Evolutionary conservation across 2,113 vertebrate species (phyloP).

Genomic region (Paralichthys olivaceus): DNA sequence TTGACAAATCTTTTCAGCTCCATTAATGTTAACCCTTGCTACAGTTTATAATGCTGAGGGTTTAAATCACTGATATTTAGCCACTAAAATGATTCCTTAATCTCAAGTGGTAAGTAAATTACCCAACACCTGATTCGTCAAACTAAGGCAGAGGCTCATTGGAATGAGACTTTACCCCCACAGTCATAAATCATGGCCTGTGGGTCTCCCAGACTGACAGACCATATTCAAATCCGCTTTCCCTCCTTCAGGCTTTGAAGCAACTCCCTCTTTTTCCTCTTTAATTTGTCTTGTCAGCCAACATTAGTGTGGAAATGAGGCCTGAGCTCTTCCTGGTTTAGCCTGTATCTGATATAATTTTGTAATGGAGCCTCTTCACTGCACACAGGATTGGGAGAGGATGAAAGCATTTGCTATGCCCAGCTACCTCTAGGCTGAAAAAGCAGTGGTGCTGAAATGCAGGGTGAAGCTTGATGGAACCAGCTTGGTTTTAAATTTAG

Average conservation of each 20-base stretch:
- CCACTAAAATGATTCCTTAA: neutral
- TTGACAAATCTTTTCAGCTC: too few species aligned
- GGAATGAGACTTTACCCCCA: neutral
- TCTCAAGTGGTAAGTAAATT: neutral
- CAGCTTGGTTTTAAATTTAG: too few species aligned
- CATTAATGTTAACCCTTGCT: too few species aligned
- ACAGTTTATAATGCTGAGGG: neutral
- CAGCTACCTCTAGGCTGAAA: constrained; percentile 53
- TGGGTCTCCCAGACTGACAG: constrained; percentile 17
- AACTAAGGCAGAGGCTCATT: neutral
- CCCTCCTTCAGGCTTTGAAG: constrained; percentile 33
- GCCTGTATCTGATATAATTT: constrained; percentile 72
- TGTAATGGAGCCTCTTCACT: constrained; percentile 65
- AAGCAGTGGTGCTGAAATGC: constrained; percentile 46
- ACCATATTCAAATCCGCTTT: constrained; percentile 48
- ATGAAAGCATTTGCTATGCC: constrained; percentile 55
- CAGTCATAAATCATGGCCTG: neutral
- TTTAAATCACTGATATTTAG: neutral
- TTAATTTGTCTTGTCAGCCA: constrained; percentile 72
- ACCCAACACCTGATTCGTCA: neutral
- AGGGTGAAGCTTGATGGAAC: neutral
- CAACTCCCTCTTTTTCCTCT: constrained; percentile 32
- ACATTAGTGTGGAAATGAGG: constrained; percentile 68
- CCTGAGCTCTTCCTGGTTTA: constrained; percentile 65
- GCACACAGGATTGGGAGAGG: constrained; percentile 59